Evolutionary conservation across 2,797 vertebrate species (phyloP).

Genomic region (Zenarchopterus dispar): DNA sequence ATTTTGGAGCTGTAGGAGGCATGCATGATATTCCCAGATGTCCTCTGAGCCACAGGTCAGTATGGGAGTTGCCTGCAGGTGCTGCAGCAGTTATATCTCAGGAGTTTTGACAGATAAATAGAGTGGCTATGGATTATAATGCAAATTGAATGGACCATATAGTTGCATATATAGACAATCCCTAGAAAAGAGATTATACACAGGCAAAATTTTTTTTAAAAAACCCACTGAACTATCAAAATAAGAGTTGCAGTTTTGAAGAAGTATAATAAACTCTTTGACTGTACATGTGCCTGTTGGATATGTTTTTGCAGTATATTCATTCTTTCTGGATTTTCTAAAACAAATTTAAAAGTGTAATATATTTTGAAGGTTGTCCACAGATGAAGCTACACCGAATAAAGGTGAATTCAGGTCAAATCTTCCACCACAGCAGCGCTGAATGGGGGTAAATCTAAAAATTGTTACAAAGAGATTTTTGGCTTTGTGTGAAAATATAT

Average conservation of each 20-base stretch:
- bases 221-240: background rate
- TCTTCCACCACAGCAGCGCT: background rate
- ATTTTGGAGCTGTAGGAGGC: slow-evolving; percentile 89
- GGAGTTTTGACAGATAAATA: slow-evolving; percentile 37
- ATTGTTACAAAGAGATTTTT: background rate
- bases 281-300: background rate
- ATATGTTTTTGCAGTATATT: background rate
- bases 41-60: slow-evolving; percentile 89
- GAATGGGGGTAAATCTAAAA: background rate
- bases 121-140: slow-evolving; percentile 18
- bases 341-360: background rate
- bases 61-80: slow-evolving; percentile 84
- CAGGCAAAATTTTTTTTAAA: background rate
- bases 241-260: background rate
- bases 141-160: slow-evolving; percentile 18
- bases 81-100: slow-evolving; percentile 75
- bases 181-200: background rate
- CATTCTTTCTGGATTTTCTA: background rate
- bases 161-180: slow-evolving; percentile 5
- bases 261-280: background rate
- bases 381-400: background rate
- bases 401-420: background rate
- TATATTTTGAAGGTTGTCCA: background rate
- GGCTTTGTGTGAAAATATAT: background rate
- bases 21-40: slow-evolving; percentile 97